These are phyloP conservation scores for Phasianus colchicus DNA, from an alignment of 2,113 vertebrate genomes.

Conservation along the genomic window DNA sequence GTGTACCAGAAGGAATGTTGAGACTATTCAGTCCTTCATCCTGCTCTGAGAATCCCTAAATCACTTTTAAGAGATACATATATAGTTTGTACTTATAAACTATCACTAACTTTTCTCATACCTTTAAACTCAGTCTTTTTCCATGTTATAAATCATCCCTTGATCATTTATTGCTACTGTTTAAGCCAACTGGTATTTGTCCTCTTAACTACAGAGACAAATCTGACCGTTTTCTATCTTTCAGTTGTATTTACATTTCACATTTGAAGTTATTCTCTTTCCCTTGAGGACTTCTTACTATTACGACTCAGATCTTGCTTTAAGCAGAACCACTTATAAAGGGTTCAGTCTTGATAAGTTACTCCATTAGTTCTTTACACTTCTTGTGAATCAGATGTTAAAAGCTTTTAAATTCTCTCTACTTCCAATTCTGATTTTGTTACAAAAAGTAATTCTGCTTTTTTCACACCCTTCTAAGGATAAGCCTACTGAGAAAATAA, in stretches of 20 bases:
- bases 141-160: background rate
- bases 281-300: background rate
- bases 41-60: background rate
- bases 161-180: background rate
- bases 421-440: background rate
- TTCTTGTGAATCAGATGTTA: background rate
- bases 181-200: background rate
- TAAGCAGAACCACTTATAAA: background rate
- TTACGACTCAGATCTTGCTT: background rate
- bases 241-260: background rate
- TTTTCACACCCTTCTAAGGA: background rate
- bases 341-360: background rate
- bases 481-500: background rate
- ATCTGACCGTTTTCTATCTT: background rate
- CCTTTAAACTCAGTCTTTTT: background rate
- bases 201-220: background rate
- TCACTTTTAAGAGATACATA: background rate
- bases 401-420: conserved; percentile 7
- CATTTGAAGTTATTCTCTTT: background rate
- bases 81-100: background rate
- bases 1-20: background rate
- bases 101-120: background rate
- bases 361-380: background rate
- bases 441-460: background rate
- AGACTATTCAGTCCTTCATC: background rate